These are phyloP conservation scores for Hylaea fasciaria DNA, from an alignment of 2,888 invertebrate species.

Conservation along the genomic window DNA sequence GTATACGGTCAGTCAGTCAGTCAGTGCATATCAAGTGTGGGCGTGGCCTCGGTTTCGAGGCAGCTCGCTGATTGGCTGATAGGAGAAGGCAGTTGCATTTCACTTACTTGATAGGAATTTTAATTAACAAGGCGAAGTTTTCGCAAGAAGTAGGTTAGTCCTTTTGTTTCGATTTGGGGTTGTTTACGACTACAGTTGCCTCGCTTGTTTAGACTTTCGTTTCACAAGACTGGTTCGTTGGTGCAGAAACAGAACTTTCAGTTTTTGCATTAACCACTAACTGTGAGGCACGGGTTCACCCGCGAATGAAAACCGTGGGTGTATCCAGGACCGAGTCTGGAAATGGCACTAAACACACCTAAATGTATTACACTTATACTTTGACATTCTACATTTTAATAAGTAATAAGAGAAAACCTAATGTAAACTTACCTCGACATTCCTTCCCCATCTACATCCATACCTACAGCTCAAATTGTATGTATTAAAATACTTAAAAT, in stretches of 20 bases:
- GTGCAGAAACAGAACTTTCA: background rate
- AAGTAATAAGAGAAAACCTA: no score
- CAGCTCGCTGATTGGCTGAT: slow-evolving; percentile 66
- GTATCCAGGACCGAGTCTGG: no score
- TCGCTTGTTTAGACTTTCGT: background rate
- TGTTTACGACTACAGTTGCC: background rate
- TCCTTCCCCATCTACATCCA: no score
- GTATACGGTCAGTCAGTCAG: slow-evolving; percentile 37
- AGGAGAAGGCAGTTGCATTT: slow-evolving; percentile 74
- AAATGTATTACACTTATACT: no score
- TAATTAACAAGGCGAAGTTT: slow-evolving; percentile 60
- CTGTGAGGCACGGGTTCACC: no score
- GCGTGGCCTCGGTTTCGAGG: slow-evolving; percentile 69
- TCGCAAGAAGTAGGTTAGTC: slow-evolving; percentile 36
- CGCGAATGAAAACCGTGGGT: no score
- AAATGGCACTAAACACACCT: no score
- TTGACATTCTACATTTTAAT: no score
- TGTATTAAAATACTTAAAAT: no score
- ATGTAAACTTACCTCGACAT: no score
- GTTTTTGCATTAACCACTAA: background rate
- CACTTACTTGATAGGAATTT: slow-evolving; percentile 70
- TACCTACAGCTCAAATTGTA: no score
- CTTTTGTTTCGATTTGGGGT: slow-evolving; percentile 15
- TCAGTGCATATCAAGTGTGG: slow-evolving; percentile 63
- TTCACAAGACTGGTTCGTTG: background rate